Conservation (phyloP, 2,113 vertebrate species). For the Amphiprion percula region DNA sequence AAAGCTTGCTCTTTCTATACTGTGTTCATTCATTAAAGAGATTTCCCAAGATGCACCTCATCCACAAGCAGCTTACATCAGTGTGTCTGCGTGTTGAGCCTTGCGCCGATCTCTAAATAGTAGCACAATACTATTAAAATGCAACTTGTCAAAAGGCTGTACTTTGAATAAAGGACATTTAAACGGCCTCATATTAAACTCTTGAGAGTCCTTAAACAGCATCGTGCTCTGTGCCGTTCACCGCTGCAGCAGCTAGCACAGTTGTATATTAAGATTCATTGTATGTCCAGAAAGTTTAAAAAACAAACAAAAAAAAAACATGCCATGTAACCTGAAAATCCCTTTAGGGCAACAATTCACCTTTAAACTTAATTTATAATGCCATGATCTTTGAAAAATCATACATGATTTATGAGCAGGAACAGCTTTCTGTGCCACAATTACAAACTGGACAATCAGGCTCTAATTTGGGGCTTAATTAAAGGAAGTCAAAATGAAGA, state of each 20-base stretch:
- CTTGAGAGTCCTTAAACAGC: constrained; percentile 17
- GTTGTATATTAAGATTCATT: background rate
- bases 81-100: constrained; percentile 23
- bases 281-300: background rate
- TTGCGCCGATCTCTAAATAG: constrained; percentile 55
- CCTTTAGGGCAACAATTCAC: constrained; percentile 15
- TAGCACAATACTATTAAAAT: constrained; percentile 58
- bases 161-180: constrained; percentile 30
- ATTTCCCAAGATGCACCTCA: constrained; percentile 79
- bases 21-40: constrained; percentile 72
- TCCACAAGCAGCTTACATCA: constrained; percentile 50
- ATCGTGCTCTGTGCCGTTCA: background rate
- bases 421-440: constrained; percentile 32
- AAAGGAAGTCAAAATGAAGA: constrained; percentile 62
- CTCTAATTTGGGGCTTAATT: constrained; percentile 68
- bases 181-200: constrained; percentile 14
- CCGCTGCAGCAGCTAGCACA: background rate
- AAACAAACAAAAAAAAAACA: constrained; percentile 3
- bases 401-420: constrained; percentile 35
- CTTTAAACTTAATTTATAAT: constrained; percentile 46
- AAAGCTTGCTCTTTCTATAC: constrained; percentile 44
- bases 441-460: constrained; percentile 64
- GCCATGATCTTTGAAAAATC: constrained; percentile 34
- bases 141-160: constrained; percentile 40
- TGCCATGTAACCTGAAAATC: constrained; percentile 11